These are phyloP conservation scores for Zingel zingel DNA, from an alignment of 2,113 vertebrate genomes.

Conservation along the genomic window DNA sequence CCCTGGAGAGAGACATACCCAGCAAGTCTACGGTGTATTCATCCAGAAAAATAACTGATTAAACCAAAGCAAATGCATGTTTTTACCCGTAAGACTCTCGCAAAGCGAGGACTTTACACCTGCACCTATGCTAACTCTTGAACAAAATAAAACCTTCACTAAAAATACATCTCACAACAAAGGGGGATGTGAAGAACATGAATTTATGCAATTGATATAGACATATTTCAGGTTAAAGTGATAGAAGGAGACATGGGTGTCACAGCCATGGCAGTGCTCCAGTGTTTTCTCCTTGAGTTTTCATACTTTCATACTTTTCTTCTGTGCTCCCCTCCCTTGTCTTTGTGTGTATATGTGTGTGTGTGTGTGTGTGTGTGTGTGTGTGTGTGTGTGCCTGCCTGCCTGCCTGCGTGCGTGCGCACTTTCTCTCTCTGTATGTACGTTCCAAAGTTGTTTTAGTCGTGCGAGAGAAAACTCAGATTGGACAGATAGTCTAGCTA, in stretches of 20 bases:
- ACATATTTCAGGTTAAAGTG: background rate
- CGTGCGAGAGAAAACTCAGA: no score
- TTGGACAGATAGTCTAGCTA: no score
- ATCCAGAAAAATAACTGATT: conserved; percentile 66
- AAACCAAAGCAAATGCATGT: conserved; percentile 40
- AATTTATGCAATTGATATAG: background rate
- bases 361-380: no score
- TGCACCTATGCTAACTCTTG: conserved; percentile 34
- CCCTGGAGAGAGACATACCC: conserved; percentile 45
- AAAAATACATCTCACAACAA: background rate
- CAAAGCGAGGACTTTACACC: conserved; percentile 49
- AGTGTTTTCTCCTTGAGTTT: no score
- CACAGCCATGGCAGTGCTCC: no score
- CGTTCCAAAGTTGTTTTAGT: no score
- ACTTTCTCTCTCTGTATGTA: no score
- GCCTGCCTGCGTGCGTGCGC: no score
- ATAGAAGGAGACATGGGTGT: background rate
- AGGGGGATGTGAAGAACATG: background rate
- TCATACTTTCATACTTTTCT: no score
- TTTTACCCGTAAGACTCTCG: conserved; percentile 33
- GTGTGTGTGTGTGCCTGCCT: no score
- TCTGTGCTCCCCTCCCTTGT: no score
- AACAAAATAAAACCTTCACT: conserved; percentile 9
- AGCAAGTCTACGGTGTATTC: conserved; percentile 38
- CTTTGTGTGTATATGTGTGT: no score